Conservation (phyloP, 2,888 invertebrate species). For the Apamea sordens region DNA sequence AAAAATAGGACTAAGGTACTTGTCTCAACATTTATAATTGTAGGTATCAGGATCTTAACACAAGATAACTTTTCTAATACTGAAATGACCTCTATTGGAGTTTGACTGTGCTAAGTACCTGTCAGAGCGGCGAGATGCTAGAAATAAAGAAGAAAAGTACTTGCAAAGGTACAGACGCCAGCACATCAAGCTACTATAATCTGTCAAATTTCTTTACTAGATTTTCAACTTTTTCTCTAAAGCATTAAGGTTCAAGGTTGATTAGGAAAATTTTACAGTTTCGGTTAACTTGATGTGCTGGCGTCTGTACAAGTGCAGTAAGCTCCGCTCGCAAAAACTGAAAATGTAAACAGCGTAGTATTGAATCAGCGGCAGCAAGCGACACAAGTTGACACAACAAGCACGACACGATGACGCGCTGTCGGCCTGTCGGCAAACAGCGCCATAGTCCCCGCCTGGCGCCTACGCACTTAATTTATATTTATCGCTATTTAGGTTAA, state of each 20-base stretch:
- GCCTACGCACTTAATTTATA: conserved; percentile 9
- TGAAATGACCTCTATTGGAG: not conserved
- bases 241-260: too few species aligned
- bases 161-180: not conserved
- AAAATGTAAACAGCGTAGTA: not conserved
- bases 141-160: not conserved
- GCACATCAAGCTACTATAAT: too few species aligned
- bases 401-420: not conserved
- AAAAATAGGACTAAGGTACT: not conserved
- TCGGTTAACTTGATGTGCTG: too few species aligned
- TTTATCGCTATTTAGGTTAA: conserved; percentile 21
- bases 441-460: not conserved
- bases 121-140: not conserved
- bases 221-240: too few species aligned
- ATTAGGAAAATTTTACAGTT: too few species aligned
- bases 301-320: not conserved
- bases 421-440: not conserved
- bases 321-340: not conserved
- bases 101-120: not conserved
- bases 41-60: too few species aligned
- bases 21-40: not conserved
- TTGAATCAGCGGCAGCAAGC: not conserved
- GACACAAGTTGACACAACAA: not conserved
- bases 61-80: not conserved
- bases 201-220: too few species aligned